Evolutionary conservation across 2,888 invertebrate species (phyloP), one percentile per base, ranked within the genome.

Genomic region (Entomobrya multifasciata): DNA sequence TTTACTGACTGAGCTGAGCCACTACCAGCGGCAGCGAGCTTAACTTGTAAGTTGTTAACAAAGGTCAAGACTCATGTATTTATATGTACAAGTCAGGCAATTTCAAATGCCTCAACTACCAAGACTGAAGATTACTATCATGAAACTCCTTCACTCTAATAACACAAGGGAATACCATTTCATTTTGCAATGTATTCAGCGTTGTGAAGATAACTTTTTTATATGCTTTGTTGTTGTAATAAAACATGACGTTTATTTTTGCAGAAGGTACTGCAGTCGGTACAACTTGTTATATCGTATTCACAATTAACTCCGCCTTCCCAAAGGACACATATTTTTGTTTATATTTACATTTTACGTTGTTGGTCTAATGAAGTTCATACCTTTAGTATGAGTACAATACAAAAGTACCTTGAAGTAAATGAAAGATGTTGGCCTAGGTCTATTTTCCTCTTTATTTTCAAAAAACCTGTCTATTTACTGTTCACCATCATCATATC

Each of bases 341-440:
- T 77, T 60, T 41, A 41, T n/a, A 2, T 77, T 77, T 20, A 10
- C n/a, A 41, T 76, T 76, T 41, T 20, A 30, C 22, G 27, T 62
- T 30, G 25, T 25, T 8, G 62, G 15, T 11, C n/a, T 2, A 11
- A 11, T n/a, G 20, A 13, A 15, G 13, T 25, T 15, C n/a, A 1
- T 17, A 67, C 27, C 8, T 44, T 67, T 11, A 36, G n/a, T 67
- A 25, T 20, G 27, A 11, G n/a, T 2, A 47, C 47, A 15, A 27
- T 55, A 55, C 8, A 55, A 20, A 8, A 55, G 20, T 55, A 17
- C 20, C 22, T 57, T 57, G 57, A 13, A 6, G 11, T 36, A 22
- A 72, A 52, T 70, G 72, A 74, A 41, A 77, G 78, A 70, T 78
- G 84, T 85, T 85, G 84, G 78, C 84, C 78, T 85, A 85, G 84